phyloP scores from a whole-genome alignment of 2,113 vertebrate genomes.

The Caranx melampygus region DNA sequence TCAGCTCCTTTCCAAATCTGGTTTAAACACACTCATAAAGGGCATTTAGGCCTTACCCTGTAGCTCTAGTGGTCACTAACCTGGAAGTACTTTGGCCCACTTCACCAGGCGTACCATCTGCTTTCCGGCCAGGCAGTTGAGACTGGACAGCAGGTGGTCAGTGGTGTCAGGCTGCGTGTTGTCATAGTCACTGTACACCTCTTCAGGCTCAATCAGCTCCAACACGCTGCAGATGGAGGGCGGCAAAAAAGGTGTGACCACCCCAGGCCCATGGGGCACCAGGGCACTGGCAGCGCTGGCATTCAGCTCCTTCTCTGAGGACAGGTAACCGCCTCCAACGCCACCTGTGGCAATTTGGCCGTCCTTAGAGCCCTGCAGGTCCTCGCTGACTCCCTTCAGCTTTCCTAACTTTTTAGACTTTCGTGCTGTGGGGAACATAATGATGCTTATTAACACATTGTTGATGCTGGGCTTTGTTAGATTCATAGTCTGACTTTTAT shows the following conservation, averaged over 20 bases:
- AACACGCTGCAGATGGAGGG: slow-evolving; percentile 93
- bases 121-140: slow-evolving; percentile 97
- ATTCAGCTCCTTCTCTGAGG: slow-evolving; percentile 90
- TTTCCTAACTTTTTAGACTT: slow-evolving; percentile 99
- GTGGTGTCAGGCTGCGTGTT: slow-evolving; percentile 92
- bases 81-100: slow-evolving; percentile 99
- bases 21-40: slow-evolving; percentile 8
- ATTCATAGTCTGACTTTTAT: slow-evolving; percentile 5
- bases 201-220: slow-evolving; percentile 96
- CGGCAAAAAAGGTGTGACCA: slow-evolving; percentile 89
- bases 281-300: slow-evolving; percentile 86
- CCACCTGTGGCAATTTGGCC: slow-evolving; percentile 80
- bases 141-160: slow-evolving; percentile 94
- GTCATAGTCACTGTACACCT: slow-evolving; percentile 95
- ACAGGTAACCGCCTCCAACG: slow-evolving; percentile 81
- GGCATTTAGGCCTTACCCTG: slow-evolving; percentile 31
- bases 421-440: slow-evolving; percentile 84
- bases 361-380: slow-evolving; percentile 91
- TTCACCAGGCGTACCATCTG: slow-evolving; percentile 99
- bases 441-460: slow-evolving; percentile 5
- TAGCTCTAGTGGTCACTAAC: slow-evolving; percentile 79
- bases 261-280: slow-evolving; percentile 88
- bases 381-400: slow-evolving; percentile 93
- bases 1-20: not conserved
- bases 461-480: slow-evolving; percentile 16